These are phyloP conservation scores for Lophura swinhoii DNA, from an alignment of 2,797 vertebrate genomes.

Conservation along the genomic window DNA sequence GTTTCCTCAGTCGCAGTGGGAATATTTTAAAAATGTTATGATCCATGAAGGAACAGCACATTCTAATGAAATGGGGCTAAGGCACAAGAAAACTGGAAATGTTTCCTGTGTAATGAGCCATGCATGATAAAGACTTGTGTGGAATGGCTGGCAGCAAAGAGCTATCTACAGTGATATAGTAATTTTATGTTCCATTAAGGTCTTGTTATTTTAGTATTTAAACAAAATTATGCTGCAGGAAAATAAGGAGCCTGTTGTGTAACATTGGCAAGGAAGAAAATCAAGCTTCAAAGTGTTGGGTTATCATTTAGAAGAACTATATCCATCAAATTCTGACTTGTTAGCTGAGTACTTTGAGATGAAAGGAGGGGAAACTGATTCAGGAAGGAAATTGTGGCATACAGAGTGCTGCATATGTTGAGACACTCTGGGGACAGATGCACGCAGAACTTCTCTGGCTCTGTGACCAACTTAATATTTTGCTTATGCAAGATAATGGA, in stretches of 20 bases:
- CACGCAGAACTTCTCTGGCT: background rate
- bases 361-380: background rate
- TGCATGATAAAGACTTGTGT: background rate
- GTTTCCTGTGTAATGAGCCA: conserved; percentile 27
- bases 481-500: background rate
- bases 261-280: background rate
- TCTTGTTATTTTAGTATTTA: conserved; percentile 27
- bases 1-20: background rate
- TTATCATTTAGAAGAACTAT: background rate
- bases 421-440: background rate
- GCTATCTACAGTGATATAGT: background rate
- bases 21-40: conserved; percentile 18
- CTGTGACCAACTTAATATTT: background rate
- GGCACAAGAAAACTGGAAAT: background rate
- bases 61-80: background rate
- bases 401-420: background rate
- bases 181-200: conserved; percentile 14
- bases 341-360: background rate
- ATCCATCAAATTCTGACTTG: background rate
- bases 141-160: conserved; percentile 16
- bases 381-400: background rate
- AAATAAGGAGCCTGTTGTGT: background rate
- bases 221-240: background rate
- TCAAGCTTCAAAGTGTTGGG: background rate
- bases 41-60: background rate